Evolutionary conservation across 2,888 invertebrate species (phyloP).

Genomic region (Amaurobius ferox): DNA sequence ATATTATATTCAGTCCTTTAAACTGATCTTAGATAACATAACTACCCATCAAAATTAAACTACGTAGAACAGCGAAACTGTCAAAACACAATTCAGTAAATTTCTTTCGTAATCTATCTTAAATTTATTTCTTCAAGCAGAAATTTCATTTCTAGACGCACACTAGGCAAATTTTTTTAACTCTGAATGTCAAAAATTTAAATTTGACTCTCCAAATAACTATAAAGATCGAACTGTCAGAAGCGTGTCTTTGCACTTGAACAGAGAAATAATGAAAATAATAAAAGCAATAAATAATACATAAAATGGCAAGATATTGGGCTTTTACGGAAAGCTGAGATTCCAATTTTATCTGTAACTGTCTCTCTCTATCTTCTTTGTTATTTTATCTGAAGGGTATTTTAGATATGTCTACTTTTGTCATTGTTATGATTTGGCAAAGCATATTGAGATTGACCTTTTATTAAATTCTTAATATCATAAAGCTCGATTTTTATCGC

Average conservation of each 20-base stretch:
- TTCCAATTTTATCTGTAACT: not conserved
- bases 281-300: constrained; percentile 29
- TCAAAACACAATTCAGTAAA: too few species aligned
- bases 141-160: not conserved
- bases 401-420: not conserved
- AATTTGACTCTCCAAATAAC: not conserved
- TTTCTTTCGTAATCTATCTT: too few species aligned
- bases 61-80: too few species aligned
- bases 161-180: not conserved
- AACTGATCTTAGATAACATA: too few species aligned
- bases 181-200: constrained; percentile 1
- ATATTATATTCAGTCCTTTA: too few species aligned
- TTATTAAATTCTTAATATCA: not conserved
- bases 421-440: not conserved
- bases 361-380: not conserved
- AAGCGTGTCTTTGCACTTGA: constrained; percentile 20
- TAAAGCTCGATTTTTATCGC: not conserved
- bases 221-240: constrained; percentile 60
- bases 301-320: not conserved
- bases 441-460: not conserved
- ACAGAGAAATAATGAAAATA: constrained; percentile 49
- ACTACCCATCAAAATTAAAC: too few species aligned
- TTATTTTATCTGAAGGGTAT: not conserved
- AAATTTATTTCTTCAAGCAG: too few species aligned
- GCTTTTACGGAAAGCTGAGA: not conserved